Conservation (phyloP, 2,113 vertebrate species). For the Alectura lathami region DNA sequence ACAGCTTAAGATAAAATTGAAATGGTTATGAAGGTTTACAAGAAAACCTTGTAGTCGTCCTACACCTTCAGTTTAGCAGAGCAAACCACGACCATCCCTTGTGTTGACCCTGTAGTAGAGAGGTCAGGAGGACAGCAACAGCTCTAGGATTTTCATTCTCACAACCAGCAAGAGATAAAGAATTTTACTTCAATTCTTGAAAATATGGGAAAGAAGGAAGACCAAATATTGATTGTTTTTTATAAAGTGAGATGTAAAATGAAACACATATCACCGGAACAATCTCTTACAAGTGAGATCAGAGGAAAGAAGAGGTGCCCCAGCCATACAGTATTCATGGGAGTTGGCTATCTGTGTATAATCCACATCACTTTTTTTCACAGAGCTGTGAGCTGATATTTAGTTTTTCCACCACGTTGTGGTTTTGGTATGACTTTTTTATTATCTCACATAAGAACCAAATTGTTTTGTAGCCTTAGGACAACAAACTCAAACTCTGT, state of each 20-base stretch:
- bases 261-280: not conserved
- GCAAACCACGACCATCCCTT: not conserved
- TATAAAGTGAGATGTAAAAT: not conserved
- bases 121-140: not conserved
- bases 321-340: not conserved
- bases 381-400: not conserved
- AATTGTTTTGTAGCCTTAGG: not conserved
- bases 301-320: not conserved
- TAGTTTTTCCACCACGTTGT: slow-evolving; percentile 6
- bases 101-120: not conserved
- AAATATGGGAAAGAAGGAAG: not conserved
- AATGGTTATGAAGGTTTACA: not conserved
- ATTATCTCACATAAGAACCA: not conserved
- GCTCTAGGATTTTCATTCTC: not conserved
- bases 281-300: not conserved
- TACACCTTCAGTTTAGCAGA: not conserved
- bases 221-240: not conserved
- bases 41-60: not conserved
- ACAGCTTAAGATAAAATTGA: not conserved
- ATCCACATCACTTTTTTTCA: slow-evolving; percentile 24
- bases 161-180: slow-evolving; percentile 10
- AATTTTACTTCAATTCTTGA: not conserved
- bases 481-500: slow-evolving; percentile 33
- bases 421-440: not conserved
- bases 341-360: slow-evolving; percentile 36